Base-by-base conservation (phyloP, 1,140 invertebrate species). In the Araneus ventricosus region DNA sequence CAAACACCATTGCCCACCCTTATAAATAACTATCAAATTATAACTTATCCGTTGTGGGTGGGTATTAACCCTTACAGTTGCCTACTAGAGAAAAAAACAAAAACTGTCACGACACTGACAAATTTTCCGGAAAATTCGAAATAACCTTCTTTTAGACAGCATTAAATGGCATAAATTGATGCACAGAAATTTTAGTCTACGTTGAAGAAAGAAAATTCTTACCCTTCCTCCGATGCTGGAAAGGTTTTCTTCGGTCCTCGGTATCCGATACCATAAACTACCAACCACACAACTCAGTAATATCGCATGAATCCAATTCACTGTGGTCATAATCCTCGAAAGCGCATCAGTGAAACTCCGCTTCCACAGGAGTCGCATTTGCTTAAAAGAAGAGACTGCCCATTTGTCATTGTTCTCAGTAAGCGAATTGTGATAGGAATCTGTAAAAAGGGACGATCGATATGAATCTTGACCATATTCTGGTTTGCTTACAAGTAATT, bases 361-460 rank as follows among this genome's bases (percentile, higher is more conserved):
- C 95, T 97, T 96, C 24, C 97, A 97, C 93, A 98, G 96, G 30
- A 97, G 97, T 95, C 96, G 97, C 95, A 98, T 97, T 95, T 98
- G 98, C 0, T 97, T 98, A 95, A 97, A 97, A 94, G 98, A 98
- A 93, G 97, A 97, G 7, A 97, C 98, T 39, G 97, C 97, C 97
- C 97, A 98, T 94, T 96, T 96, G 2, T 61, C 93, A 75, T 94
- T 96, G 92, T 95, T 96, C 96, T 95, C 96, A 94, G 96, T 96
- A 86, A 97, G 96, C 0, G 94, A 94, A 41, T 89, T 93, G 2
- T 70, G 45, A 8, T 86, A 97, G 94, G 97, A 88, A 24, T 95
- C 97, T 93, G 97, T 96, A 59, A 79, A 91, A 96, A 97, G 97
- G n/a, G 97, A 95, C 14, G 97, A 96, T 94, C 97, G 96, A 37